Conservation (phyloP, 2,888 invertebrate genomes). For the Dasypolia templi region DNA sequence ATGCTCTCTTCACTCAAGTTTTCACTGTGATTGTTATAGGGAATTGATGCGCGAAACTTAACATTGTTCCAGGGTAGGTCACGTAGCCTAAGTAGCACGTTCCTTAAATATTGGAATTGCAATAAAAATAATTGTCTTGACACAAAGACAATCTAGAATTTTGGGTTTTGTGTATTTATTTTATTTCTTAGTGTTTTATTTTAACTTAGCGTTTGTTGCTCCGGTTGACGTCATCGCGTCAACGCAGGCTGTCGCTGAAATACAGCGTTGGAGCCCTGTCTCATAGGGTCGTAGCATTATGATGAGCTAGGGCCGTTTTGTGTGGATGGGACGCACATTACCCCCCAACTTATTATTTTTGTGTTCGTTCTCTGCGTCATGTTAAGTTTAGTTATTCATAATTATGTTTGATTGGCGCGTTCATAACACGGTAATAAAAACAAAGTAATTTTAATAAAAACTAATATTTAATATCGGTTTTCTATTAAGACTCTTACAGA, state of each 20-base stretch:
- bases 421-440: slow-evolving; percentile 7
- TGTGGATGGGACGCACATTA: too few relatives aligned
- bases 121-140: slow-evolving; percentile 2
- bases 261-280: too few relatives aligned
- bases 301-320: too few relatives aligned
- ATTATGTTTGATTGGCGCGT: slow-evolving; percentile 7
- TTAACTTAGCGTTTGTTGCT: too few relatives aligned
- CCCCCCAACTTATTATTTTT: too few relatives aligned
- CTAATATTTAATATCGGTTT: slow-evolving; percentile 24
- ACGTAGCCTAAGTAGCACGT: neutral
- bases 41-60: neutral
- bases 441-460: slow-evolving; percentile 27
- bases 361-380: too few relatives aligned
- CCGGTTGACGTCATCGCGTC: too few relatives aligned
- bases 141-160: slow-evolving; percentile 8
- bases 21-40: neutral
- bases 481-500: slow-evolving; percentile 18
- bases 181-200: too few relatives aligned
- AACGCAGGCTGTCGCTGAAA: too few relatives aligned
- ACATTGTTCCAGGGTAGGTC: too few relatives aligned
- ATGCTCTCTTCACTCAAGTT: neutral
- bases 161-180: too few relatives aligned
- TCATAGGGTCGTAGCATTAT: too few relatives aligned
- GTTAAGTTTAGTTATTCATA: neutral
- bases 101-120: neutral